A percentile compares a stretch with the other conserved stretches of the same genome.
Conservation (phyloP, 2,888 invertebrate species). For the Drosophila antonietae region DNA sequence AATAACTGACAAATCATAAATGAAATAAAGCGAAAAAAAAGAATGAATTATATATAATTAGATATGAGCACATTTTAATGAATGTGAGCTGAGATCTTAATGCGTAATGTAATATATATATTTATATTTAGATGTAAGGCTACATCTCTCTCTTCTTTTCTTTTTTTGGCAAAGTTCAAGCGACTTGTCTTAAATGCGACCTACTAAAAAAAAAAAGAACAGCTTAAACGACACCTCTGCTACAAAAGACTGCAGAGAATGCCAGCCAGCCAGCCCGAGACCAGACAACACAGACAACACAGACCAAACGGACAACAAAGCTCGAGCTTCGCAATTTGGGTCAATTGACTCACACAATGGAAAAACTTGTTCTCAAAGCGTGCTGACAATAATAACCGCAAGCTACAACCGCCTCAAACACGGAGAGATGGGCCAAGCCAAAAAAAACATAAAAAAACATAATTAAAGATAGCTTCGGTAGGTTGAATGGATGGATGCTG, state of each 20-base stretch:
- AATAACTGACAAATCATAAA: constrained; percentile 1
- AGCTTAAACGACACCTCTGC: constrained; percentile 61
- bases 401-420: constrained; percentile 18
- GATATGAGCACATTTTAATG: background rate
- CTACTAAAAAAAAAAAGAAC: constrained; percentile 63
- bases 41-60: constrained; percentile 2
- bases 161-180: constrained; percentile 62
- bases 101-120: background rate
- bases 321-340: constrained; percentile 68
- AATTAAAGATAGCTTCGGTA: constrained; percentile 1
- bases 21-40: background rate
- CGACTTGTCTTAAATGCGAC: constrained; percentile 66
- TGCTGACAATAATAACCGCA: constrained; percentile 75
- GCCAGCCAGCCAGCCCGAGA: constrained; percentile 8
- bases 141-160: background rate
- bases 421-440: constrained; percentile 25
- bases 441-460: background rate
- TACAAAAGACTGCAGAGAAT: constrained; percentile 36
- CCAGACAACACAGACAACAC: constrained; percentile 35
- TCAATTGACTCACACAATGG: constrained; percentile 73
- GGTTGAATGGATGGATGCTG: background rate
- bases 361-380: constrained; percentile 71
- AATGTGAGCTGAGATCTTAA: background rate
- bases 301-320: constrained; percentile 45
- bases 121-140: background rate